Evolutionary conservation across 2,797 vertebrate genomes (phyloP).

Genomic region (Acanthornis magna): DNA sequence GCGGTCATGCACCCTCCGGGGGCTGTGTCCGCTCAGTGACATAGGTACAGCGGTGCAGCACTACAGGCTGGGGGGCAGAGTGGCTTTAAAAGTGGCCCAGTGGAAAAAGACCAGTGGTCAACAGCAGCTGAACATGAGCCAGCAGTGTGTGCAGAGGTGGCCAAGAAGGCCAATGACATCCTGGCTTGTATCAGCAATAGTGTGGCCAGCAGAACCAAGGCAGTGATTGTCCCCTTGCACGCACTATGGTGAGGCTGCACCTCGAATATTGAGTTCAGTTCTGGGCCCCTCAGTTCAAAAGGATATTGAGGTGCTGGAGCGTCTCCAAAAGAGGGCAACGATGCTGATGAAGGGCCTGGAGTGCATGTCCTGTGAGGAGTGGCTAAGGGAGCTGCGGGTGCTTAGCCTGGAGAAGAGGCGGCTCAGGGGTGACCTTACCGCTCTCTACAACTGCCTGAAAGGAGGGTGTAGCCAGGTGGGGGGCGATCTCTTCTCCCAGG

Average conservation of each 20-base stretch:
- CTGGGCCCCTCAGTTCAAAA: neutral
- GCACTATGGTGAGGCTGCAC: neutral
- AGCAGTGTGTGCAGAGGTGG: neutral
- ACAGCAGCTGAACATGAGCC: neutral
- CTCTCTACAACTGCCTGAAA: neutral
- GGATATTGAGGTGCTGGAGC: neutral
- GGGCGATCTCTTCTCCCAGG: neutral
- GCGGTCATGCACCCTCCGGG: neutral
- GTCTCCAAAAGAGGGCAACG: neutral
- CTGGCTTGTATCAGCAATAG: neutral
- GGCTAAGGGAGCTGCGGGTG: neutral
- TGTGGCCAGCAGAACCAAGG: neutral
- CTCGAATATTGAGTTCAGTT: neutral
- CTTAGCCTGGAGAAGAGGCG: neutral
- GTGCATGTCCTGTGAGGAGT: neutral
- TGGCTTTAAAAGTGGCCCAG: neutral
- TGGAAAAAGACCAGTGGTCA: neutral
- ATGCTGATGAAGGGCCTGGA: neutral
- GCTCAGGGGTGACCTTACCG: neutral
- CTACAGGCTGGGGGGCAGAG: neutral
- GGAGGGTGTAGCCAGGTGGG: fast-evolving
- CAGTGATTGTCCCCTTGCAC: neutral
- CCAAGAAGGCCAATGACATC: too few relatives aligned
- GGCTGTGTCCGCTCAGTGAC: neutral
- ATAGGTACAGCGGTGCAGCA: neutral